Base-by-base conservation (phyloP, 2,888 invertebrate species). In the Pachliopta kotzebuea region DNA sequence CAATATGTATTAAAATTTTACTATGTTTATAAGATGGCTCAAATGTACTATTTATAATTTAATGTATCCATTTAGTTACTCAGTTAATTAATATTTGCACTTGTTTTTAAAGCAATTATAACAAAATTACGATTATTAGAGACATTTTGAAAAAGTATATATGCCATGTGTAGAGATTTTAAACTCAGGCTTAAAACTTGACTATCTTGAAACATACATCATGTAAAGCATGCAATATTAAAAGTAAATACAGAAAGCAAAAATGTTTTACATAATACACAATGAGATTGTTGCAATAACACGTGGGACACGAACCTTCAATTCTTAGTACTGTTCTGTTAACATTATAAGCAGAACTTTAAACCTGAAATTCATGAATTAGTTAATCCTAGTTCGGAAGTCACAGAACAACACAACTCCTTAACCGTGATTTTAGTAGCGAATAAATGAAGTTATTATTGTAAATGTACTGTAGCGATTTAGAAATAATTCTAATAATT, bases 251-350 rank as follows among this genome's bases (percentile, higher is more conserved):
- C 76, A 69, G 73, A 71, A 74, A 74, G 76, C 78, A 79, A 78
- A 76, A 77, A 77, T 76, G 76, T 77, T 77, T 75, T 73, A 74
- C 14, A 72, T 26, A 76, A 74, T 77, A 73, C n/a, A n/a, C 9
- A 69, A 69, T 71, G 78, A 78, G 77, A 81, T 80, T 82, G 73
- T 74, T 76, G 70, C 73, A 75, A 68, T 68, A 69, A 69, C 74
- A 69, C 69, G 69, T 67, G 71, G 76, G 72, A 71, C 71, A 75
- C 4, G 26, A 29, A 76, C 65, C 67, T 68, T 74, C 60, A 69
- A 65, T 66, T 81, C 80, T 72, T 81, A 76, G 79, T 82, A 81
- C 85, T 88, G 87, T 86, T 86, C 81, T 79, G 73, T 80, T 81
- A 77, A 78, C 78, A 74, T 64, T 62, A 1, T 49, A 11, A 11